These are phyloP conservation scores for Plagodis pulveraria DNA, from an alignment of 2,888 invertebrate species.

Conservation along the genomic window DNA sequence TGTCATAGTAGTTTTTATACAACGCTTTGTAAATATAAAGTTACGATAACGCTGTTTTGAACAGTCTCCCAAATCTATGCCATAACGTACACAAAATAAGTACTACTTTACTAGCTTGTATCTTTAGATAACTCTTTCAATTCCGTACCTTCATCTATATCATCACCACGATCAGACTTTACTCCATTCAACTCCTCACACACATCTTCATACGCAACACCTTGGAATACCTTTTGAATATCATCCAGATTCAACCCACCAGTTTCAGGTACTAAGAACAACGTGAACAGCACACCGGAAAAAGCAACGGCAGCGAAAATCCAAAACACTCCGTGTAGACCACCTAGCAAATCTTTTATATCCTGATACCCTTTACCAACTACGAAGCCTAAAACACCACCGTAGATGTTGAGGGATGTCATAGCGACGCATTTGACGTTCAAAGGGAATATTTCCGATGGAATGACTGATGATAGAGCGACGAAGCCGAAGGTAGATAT, in stretches of 20 bases:
- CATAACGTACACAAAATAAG: background rate
- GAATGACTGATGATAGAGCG: conserved; percentile 72
- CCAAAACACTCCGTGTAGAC: conserved; percentile 68
- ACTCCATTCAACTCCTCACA: conserved; percentile 10
- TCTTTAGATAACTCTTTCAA: conserved; percentile 34
- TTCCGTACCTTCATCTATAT: conserved; percentile 33
- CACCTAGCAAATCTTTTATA: conserved; percentile 64
- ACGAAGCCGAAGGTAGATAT: conserved; percentile 67
- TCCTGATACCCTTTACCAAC: conserved; percentile 74
- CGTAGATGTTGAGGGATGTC: conserved; percentile 68
- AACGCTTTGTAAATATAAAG: no score
- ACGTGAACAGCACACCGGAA: conserved; percentile 66
- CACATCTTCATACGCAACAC: conserved; percentile 35
- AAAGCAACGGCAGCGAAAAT: conserved; percentile 72
- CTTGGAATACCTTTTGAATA: conserved; percentile 76
- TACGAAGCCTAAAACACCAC: conserved; percentile 69
- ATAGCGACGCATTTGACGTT: conserved; percentile 80
- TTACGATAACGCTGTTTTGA: no score
- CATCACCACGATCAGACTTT: background rate
- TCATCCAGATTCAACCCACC: conserved; percentile 79
- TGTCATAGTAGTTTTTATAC: no score
- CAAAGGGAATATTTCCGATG: conserved; percentile 80
- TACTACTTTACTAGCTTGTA: background rate
- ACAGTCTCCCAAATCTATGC: background rate
- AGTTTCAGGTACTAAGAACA: conserved; percentile 77